Percentiles rank a stretch among this genome's conserved stretches.
Conservation (phyloP, 2,888 invertebrate species). For the Dryomyza anilis region DNA sequence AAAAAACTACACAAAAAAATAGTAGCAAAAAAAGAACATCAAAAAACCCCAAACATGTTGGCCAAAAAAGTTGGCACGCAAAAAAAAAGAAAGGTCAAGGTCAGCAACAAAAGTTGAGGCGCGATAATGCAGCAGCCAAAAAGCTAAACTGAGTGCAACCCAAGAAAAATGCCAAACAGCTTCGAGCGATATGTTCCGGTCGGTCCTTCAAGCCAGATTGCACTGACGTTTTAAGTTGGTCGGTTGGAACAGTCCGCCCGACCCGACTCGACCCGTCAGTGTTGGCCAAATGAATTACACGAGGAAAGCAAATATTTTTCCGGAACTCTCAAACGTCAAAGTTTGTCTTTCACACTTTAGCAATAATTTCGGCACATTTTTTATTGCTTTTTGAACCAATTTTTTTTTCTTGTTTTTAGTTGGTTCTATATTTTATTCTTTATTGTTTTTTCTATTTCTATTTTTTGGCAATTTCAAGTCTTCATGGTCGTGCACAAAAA, state of each 20-base stretch:
- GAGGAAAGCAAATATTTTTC: slow-evolving; percentile 11
- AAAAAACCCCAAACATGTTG: too few species aligned
- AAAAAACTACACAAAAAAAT: not conserved
- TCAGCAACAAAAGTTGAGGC: too few species aligned
- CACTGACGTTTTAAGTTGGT: too few species aligned
- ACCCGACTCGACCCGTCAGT: too few species aligned
- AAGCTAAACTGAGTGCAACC: not conserved
- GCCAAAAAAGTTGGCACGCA: not conserved
- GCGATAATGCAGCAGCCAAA: slow-evolving; percentile 1
- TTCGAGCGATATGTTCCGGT: slow-evolving; percentile 2
- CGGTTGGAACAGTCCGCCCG: too few species aligned
- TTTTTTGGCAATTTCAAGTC: not conserved
- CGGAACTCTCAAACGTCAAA: slow-evolving; percentile 2
- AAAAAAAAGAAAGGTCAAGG: slow-evolving; percentile 14
- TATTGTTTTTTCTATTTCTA: not conserved
- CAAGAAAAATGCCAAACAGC: slow-evolving; percentile 5
- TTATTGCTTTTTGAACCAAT: not conserved
- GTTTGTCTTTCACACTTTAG: slow-evolving; percentile 19
- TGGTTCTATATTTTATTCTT: not conserved
- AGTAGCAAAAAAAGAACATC: not conserved
- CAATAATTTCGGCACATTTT: not conserved
- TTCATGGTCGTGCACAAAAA: slow-evolving; percentile 11
- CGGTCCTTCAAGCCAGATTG: not conserved
- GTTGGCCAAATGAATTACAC: not conserved
- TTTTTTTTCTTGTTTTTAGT: not conserved